Evolutionary conservation across 2,113 vertebrate genomes (phyloP), one percentile per base, ranked within the genome.

Genomic region (Lagopus leucura): DNA sequence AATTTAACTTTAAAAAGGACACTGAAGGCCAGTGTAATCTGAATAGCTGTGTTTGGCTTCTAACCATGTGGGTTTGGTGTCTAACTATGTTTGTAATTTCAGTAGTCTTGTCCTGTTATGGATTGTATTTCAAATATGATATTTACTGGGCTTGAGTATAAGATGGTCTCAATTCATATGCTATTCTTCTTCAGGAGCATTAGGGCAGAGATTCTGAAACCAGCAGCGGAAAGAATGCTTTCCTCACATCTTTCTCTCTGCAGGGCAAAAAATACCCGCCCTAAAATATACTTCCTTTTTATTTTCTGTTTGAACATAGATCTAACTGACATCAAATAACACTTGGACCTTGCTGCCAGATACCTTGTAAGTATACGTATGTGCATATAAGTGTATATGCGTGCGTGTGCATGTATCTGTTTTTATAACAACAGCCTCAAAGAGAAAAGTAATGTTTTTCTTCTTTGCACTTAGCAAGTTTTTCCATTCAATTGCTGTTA

Each of bases 291-390:
- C 55, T 45, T 21, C 54, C 12, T 77, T 65, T 42, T 52, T 79
- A n/a, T 58, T 45, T 82, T 48, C 32, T 66, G 13, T 82, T 74
- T 79, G 80, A 47, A 27, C 77, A 6, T 8, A 92, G 91, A 76
- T 61, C 77, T 71, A 64, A 80, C 40, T 1, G 4, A 71, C 42
- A 28, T 43, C 65, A 55, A 93, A 57, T 52, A 90, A 38, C 1
- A 6, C 16, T 64, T 4, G 1, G 21, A 42, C 19, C 7, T 45
- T 30, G 3, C 34, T 87, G 67, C 43, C 47, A 65, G 52, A 73
- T n/a, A 85, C 25, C 25, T 36, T 83, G 97, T 97, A 95, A 97
- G 97, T 97, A 86, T 27, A 48, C 4, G 4, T 65, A 1, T 34
- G 27, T 14, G 30, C 14, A 1, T 27, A 22, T 8, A 54, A 27